Base-by-base conservation (phyloP, 2,113 vertebrate genomes). In the Oxygymnocypris stewartii region DNA sequence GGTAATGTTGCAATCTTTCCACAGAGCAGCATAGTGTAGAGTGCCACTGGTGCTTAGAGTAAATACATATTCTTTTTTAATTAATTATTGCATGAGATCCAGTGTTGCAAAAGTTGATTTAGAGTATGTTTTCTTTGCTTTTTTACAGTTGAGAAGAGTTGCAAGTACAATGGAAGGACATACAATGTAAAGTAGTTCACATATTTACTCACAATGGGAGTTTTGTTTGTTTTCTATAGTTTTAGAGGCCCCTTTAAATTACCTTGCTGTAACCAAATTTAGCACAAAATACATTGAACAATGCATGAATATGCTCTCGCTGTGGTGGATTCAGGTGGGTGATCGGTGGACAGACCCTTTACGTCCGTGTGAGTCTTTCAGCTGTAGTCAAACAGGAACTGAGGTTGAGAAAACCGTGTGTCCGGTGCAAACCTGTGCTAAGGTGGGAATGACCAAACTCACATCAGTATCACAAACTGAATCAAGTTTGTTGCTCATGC, bases 111-210 rank as follows among this genome's bases (percentile, higher is more conserved):
- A 82, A 82, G 31, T 16, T 59, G 35, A 65, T 77, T 81, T 18
- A 67, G 28, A 59, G 28, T 74, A 42, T 81, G 25, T 28, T 7
- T 31, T 49, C 8, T 59, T 80, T 61, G 44, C 78, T 73, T 89
- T 92, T 61, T 61, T 85, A 40, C 90, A 95, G 94, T 93, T 86
- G 88, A 92, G 85, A 93, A 89, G 87, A 93, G 77, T 0, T 95
- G 94, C 88, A 87, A 59, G 74, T 88, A 93, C 84, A 63, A 87
- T n/a, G 90, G 87, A 47, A 67, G 25, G 18, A 90, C 44, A 1
- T 92, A 93, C 82, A 87, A 90, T 89, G 94, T 95, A 88, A 74
- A 71, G 75, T 85, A 42, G 77, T 85, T 80, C 11, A 44, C 40
- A n/a, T 74, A 42, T 23, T 69, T 10, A 11, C 67, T 61, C 35